Conservation (phyloP, 2,888 invertebrate genomes). For the Dolomedes plantarius region DNA sequence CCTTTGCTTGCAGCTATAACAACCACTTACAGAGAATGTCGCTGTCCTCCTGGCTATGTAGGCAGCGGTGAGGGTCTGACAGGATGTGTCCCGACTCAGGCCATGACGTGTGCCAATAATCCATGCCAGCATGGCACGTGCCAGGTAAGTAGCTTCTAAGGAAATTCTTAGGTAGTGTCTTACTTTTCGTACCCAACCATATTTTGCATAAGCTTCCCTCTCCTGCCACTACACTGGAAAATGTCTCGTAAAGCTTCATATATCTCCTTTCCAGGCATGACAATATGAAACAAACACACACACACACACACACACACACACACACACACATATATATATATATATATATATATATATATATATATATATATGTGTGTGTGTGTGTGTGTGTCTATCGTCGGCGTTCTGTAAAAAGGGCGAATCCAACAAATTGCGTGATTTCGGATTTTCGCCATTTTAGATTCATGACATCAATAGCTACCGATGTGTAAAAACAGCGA, state of each 20-base stretch:
- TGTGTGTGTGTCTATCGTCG: too few relatives aligned
- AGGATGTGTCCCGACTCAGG: constrained; percentile 81
- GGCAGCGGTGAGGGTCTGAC: constrained; percentile 87
- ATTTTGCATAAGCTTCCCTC: too few relatives aligned
- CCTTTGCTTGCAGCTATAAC: constrained; percentile 32
- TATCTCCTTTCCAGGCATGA: background rate
- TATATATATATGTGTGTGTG: too few relatives aligned
- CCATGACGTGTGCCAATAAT: constrained; percentile 77
- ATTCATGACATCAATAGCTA: too few relatives aligned
- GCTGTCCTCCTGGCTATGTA: constrained; percentile 85
- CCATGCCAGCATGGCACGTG: constrained; percentile 81
- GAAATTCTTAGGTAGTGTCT: too few relatives aligned
- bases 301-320: background rate
- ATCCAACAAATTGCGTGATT: too few relatives aligned
- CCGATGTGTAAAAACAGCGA: too few relatives aligned
- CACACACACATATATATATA: background rate
- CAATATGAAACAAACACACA: too few relatives aligned
- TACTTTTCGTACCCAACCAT: background rate
- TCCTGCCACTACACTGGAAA: background rate
- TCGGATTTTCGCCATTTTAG: too few relatives aligned
- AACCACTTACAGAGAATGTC: constrained; percentile 40
- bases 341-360: constrained; percentile 34
- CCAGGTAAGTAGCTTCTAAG: constrained; percentile 76
- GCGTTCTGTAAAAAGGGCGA: too few relatives aligned
- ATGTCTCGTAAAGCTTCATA: background rate